A percentile compares a stretch with the other conserved stretches of the same genome.
phyloP scores from a whole-genome alignment of 2,113 vertebrate species.

The Oncorhynchus gorbuscha region DNA sequence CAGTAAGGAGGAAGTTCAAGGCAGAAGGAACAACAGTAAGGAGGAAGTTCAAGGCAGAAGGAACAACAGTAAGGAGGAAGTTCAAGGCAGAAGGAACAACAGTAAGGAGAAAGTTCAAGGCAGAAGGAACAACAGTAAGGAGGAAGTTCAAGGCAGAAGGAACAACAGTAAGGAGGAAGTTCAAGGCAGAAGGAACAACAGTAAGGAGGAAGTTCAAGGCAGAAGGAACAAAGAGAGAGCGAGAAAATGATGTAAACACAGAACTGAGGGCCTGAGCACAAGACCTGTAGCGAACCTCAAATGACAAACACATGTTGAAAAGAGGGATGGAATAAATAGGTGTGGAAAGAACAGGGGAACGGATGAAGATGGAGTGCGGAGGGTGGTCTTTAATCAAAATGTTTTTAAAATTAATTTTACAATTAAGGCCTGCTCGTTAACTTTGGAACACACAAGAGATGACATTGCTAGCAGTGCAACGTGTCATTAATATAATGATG shows the following conservation, averaged over 20 bases:
- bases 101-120: too few relatives aligned
- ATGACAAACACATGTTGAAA: slow-evolving; percentile 19
- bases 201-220: slow-evolving; percentile 3
- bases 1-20: too few relatives aligned
- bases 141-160: too few relatives aligned
- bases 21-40: too few relatives aligned
- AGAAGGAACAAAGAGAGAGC: slow-evolving; percentile 24
- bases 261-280: not conserved
- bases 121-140: too few relatives aligned
- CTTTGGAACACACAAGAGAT: slow-evolving; percentile 68
- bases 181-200: too few relatives aligned
- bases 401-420: slow-evolving; percentile 77
- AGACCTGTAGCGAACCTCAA: slow-evolving; percentile 13
- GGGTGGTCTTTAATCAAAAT: slow-evolving; percentile 77
- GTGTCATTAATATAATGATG: slow-evolving; percentile 75
- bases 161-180: too few relatives aligned
- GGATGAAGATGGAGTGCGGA: slow-evolving; percentile 62
- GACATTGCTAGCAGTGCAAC: slow-evolving; percentile 65
- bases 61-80: too few relatives aligned
- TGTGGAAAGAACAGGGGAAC: slow-evolving; percentile 20
- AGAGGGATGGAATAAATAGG: slow-evolving; percentile 17
- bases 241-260: slow-evolving; percentile 9
- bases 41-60: too few relatives aligned
- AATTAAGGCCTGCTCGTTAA: slow-evolving; percentile 74
- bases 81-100: too few relatives aligned